Conservation (phyloP, 1,140 invertebrate genomes). For the Drosophila melanica region DNA sequence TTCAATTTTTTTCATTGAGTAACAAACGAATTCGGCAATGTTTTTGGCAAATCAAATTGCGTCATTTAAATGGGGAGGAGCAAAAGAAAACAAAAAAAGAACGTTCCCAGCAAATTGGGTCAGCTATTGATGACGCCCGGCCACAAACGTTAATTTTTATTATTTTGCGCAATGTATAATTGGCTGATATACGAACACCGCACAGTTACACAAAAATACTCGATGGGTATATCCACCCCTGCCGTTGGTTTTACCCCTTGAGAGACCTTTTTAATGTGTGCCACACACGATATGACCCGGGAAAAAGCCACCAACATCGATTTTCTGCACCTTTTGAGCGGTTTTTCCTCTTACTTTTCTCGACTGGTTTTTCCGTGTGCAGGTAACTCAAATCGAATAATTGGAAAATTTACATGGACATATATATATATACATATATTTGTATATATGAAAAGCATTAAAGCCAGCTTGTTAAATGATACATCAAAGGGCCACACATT, state of each 20-base stretch:
- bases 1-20: constrained; percentile 7
- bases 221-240: constrained; percentile 34
- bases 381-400: constrained; percentile 71
- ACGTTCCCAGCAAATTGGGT: constrained; percentile 24
- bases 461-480: constrained; percentile 44
- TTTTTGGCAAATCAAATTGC: constrained; percentile 41
- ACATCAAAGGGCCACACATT: constrained; percentile 25
- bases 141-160: constrained; percentile 50
- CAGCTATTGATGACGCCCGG: constrained; percentile 37
- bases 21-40: constrained; percentile 12
- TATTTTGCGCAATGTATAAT: constrained; percentile 46
- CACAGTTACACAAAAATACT: not conserved
- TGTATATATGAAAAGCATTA: constrained; percentile 21
- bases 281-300: constrained; percentile 37
- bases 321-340: constrained; percentile 49
- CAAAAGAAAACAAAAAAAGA: constrained; percentile 3
- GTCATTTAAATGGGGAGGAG: constrained; percentile 8
- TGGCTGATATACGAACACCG: constrained; percentile 20
- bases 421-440: constrained; percentile 1
- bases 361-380: constrained; percentile 29
- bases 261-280: constrained; percentile 43
- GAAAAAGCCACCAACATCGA: constrained; percentile 61
- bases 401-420: constrained; percentile 60
- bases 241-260: not conserved
- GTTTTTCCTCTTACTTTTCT: constrained; percentile 38